phyloP scores from a whole-genome alignment of 2,888 invertebrate species.

The Polia nebulosa region DNA sequence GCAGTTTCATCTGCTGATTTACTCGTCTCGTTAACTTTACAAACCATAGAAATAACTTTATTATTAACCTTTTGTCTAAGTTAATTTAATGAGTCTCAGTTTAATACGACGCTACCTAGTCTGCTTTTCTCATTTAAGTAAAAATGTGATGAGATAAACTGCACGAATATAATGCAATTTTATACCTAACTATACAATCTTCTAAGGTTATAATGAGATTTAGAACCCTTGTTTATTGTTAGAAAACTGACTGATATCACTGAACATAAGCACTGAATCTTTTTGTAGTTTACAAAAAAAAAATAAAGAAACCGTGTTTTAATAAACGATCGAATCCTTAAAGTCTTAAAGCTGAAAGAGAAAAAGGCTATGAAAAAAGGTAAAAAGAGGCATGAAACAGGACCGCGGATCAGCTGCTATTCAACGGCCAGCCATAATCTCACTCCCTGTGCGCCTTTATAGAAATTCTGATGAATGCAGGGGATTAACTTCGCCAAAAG shows the following conservation, averaged over 20 bases:
- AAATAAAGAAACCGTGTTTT: constrained; percentile 9
- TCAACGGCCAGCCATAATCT: constrained; percentile 71
- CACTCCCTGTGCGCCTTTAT: constrained; percentile 66
- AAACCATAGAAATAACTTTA: constrained; percentile 34
- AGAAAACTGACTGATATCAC: constrained; percentile 1
- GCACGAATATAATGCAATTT: constrained; percentile 20
- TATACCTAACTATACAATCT: constrained; percentile 17
- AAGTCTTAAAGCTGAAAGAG: constrained; percentile 57
- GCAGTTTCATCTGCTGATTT: constrained; percentile 25
- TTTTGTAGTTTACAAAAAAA: constrained; percentile 2
- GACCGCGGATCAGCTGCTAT: constrained; percentile 59
- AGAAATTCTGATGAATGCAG: constrained; percentile 70
- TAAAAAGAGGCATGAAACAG: constrained; percentile 64
- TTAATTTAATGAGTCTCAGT: constrained; percentile 35
- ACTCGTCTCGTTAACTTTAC: constrained; percentile 37
- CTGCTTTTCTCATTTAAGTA: constrained; percentile 21
- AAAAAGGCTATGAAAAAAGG: constrained; percentile 63
- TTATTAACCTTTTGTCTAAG: constrained; percentile 34
- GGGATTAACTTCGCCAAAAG: constrained; percentile 70
- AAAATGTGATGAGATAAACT: constrained; percentile 23
- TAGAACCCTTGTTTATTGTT: constrained; percentile 5
- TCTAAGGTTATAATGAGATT: constrained; percentile 30
- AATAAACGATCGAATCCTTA: constrained; percentile 40
- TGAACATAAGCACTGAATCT: background rate
- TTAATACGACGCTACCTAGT: constrained; percentile 19